Evolutionary conservation across 2,888 invertebrate genomes (phyloP), one percentile per base, ranked within the genome.

Genomic region (Drosophila kuntzei): DNA sequence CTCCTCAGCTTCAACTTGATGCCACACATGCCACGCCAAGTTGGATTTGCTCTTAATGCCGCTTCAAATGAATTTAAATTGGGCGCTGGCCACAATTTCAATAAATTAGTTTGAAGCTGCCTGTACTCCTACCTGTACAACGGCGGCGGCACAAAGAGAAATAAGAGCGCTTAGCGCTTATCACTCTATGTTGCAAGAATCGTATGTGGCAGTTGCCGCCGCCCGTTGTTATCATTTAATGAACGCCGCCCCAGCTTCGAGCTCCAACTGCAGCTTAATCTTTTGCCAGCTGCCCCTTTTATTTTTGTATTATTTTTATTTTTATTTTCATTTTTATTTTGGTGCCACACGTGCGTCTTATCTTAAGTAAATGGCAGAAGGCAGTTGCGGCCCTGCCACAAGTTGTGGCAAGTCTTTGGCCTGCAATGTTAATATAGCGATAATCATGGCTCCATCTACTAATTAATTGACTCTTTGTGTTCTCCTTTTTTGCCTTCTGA

Each of bases 381-480:
- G 57, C 53, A 70, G 58, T 73, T n/a, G 20, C 6, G 49, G 49
- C 34, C 46, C 49, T 65, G 76, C 61, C 63, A 43, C 49, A 37
- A 14, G 14, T 27, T 27, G 62, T 43, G 12, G 37, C 58, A 22
- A 32, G 32, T 34, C 37, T 29, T 14, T 9, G 27, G n/a, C 32
- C 25, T 6, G 78, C 67, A 80, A 83, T 89, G 87, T 89, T 90
- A 90, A 90, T 89, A 90, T 82, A 87, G 90, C 89, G 85, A 90
- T 91, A 92, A 92, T 92, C 92, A 89, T 83, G 86, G 83, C 87
- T 90, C 82, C 88, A 92, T 92, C 92, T 91, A 89, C 92, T 92
- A 92, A 92, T 92, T 92, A 92, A 92, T 92, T 92, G 92, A 92
- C 91, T 92, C 91, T 92, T 91, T 90, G 91, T 91, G 91, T 91